A percentile compares a stretch with the other conserved stretches of the same genome.
Conservation (phyloP, 2,113 vertebrate genomes). For the rat (Rattus norvegicus) region GRCr8 NC_086020.1:8529001-8529500, state of each 20-base stretch:
- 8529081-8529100: not conserved
- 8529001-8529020: not conserved
- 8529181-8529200: not conserved
- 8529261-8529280: not conserved
- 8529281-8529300: not conserved
- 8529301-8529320: not conserved
- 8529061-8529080: not conserved
- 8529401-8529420: not conserved
- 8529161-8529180: not conserved
- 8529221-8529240: too few relatives aligned
- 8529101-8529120: not conserved
- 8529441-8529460: constrained; percentile 35
- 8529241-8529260: not conserved
- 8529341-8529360: not conserved
- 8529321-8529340: constrained; percentile 46
- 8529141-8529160: not conserved
- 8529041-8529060: not conserved
- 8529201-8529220: not conserved
- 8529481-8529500: constrained; percentile 14
- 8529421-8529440: not conserved
- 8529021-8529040: not conserved
- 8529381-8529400: not conserved
- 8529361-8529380: not conserved
- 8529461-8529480: not conserved
- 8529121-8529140: not conserved